These are phyloP conservation scores for Sitophilus oryzae DNA, from an alignment of 1,140 invertebrate species.

Conservation along the genomic window DNA sequence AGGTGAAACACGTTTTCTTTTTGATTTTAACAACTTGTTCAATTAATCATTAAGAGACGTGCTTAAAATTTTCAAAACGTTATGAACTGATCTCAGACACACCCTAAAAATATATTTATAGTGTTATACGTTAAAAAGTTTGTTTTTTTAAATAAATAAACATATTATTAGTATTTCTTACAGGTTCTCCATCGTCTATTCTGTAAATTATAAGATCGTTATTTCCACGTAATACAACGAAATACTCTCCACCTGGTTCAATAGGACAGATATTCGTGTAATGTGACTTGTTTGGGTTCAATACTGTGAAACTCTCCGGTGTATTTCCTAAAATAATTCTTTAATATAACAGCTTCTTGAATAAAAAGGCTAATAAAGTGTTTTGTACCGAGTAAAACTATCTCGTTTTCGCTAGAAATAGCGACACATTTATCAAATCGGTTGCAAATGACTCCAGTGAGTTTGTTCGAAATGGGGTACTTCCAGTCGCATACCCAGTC, in stretches of 20 bases:
- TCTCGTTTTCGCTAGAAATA: background rate
- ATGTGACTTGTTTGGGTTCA: background rate
- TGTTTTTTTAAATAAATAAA: no score
- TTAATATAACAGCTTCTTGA: no score
- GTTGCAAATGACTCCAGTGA: background rate
- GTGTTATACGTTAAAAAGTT: no score
- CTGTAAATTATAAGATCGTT: background rate
- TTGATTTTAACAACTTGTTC: no score
- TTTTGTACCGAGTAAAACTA: background rate
- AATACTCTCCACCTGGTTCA: background rate
- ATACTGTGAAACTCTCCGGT: background rate
- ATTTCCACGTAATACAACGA: background rate
- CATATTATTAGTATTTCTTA: no score
- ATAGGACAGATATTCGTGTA: background rate
- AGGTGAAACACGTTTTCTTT: no score
- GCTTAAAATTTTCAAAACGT: no score
- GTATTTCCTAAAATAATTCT: background rate
- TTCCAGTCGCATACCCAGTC: background rate
- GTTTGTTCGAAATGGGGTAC: background rate
- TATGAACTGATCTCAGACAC: no score
- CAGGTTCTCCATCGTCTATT: background rate
- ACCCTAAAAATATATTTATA: no score
- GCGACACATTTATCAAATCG: background rate
- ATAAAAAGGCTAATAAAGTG: no score
- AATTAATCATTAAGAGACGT: no score